Conservation (phyloP, 2,113 vertebrate genomes). For the Sinocyclocheilus anophthalmus region DNA sequence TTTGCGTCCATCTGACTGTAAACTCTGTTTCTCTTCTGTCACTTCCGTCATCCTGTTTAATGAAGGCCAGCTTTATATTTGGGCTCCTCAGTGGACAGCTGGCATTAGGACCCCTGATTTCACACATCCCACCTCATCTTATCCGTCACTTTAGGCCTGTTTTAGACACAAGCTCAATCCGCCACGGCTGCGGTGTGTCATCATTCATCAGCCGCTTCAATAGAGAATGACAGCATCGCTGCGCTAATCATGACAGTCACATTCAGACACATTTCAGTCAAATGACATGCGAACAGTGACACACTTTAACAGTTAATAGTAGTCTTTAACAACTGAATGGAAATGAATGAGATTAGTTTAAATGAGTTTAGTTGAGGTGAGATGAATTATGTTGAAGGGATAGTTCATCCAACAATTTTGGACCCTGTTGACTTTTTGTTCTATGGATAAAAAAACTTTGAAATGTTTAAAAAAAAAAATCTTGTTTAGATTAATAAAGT, state of each 20-base stretch:
- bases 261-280: not conserved
- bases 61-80: constrained; percentile 16
- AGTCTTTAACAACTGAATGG: not conserved
- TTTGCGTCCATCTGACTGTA: not conserved
- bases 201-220: constrained; percentile 17
- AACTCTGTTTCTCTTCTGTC: not conserved
- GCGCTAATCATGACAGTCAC: not conserved
- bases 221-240: not conserved
- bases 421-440: not conserved
- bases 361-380: not conserved
- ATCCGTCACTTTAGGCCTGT: constrained; percentile 29
- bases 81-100: constrained; percentile 19
- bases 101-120: constrained; percentile 32
- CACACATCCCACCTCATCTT: constrained; percentile 37
- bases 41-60: constrained; percentile 5
- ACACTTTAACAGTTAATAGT: not conserved
- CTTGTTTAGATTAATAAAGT: not conserved
- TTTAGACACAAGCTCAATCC: constrained; percentile 25
- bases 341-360: not conserved
- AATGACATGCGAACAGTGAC: not conserved
- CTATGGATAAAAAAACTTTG: not conserved
- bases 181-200: constrained; percentile 28
- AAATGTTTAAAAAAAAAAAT: no score
- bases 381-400: not conserved
- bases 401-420: not conserved